A percentile compares a stretch with the other conserved stretches of the same genome.
Evolutionary conservation across 2,797 vertebrate species (phyloP).

Genomic region (Xerus rutilus): DNA sequence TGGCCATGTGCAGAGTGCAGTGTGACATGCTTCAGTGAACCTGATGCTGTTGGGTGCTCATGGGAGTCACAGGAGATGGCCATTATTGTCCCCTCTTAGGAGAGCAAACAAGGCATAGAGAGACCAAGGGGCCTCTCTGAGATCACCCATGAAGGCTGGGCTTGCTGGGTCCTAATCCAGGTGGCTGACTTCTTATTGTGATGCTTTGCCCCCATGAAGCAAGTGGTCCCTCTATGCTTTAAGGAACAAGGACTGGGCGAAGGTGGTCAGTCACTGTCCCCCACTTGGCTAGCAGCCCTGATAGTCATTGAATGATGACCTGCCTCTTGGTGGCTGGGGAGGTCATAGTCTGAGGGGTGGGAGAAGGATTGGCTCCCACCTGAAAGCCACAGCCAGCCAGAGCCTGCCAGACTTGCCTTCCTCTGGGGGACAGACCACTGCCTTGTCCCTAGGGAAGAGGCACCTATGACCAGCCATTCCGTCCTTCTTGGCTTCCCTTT

Average conservation of each 20-base stretch:
- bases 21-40: too few relatives aligned
- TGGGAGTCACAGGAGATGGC: not conserved
- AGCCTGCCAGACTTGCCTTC: not conserved
- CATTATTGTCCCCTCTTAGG: not conserved
- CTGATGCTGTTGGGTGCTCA: too few relatives aligned
- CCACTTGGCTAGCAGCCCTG: not conserved
- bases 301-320: not conserved
- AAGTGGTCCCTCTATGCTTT: not conserved
- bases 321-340: not conserved
- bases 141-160: not conserved
- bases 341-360: not conserved
- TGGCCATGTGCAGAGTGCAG: not conserved
- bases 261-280: not conserved
- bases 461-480: fast-evolving
- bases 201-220: not conserved
- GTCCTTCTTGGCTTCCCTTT: fast-evolving
- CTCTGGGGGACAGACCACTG: not conserved
- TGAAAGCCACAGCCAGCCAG: too few relatives aligned
- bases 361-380: not conserved
- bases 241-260: not conserved
- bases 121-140: not conserved
- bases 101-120: not conserved
- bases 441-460: fast-evolving
- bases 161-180: not conserved
- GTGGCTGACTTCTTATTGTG: not conserved